Conservation (phyloP, 2,888 invertebrate species). For the Magallana nippona region DNA sequence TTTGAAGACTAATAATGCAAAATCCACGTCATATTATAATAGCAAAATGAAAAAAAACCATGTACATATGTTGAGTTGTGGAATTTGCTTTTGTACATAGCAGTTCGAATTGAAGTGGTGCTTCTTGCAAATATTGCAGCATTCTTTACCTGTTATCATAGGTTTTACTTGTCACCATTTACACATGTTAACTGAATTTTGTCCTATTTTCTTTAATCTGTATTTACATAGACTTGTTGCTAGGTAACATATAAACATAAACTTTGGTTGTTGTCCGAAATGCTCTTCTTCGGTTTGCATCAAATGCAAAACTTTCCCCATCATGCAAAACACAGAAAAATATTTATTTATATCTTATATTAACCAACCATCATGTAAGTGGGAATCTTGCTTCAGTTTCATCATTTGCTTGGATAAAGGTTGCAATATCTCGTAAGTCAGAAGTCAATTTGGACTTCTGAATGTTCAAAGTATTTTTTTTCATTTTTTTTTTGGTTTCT, state of each 20-base stretch:
- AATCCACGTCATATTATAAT: neutral
- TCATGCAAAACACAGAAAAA: neutral
- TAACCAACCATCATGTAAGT: neutral
- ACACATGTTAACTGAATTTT: neutral
- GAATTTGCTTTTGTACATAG: slow-evolving; percentile 4
- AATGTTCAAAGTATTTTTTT: too few species aligned
- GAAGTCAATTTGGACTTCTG: too few species aligned
- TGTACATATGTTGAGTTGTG: slow-evolving; percentile 15
- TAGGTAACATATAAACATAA: neutral
- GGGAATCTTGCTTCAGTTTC: neutral
- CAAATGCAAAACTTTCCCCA: neutral
- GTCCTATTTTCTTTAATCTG: neutral
- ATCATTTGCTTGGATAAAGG: too few species aligned
- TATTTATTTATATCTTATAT: neutral
- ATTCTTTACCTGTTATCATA: slow-evolving; percentile 1
- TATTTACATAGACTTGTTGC: neutral
- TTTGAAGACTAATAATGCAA: neutral
- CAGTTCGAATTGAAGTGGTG: neutral
- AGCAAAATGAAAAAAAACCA: neutral
- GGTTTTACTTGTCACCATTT: neutral
- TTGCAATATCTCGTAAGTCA: too few species aligned
- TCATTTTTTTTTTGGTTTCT: neutral
- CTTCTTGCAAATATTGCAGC: slow-evolving; percentile 13
- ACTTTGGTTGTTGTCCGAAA: slow-evolving; percentile 6
- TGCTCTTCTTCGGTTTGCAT: neutral